These are phyloP conservation scores for Magallana nippona DNA, from an alignment of 2,888 invertebrate species.

Conservation along the genomic window DNA sequence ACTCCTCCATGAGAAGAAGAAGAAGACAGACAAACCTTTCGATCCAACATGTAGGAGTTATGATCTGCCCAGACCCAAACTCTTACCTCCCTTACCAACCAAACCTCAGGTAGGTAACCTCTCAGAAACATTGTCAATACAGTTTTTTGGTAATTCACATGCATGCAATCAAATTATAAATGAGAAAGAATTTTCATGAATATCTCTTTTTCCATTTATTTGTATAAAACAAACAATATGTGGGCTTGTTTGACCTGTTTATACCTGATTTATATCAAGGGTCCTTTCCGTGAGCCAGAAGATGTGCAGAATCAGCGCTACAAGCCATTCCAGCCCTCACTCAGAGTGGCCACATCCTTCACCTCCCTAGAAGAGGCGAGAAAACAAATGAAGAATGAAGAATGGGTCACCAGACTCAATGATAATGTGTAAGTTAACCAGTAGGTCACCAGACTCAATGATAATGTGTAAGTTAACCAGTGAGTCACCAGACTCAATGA, in stretches of 20 bases:
- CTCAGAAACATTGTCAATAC: too few relatives aligned
- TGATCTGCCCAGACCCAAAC: constrained; percentile 66
- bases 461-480: too few relatives aligned
- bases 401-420: constrained; percentile 77
- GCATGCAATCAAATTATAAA: too few relatives aligned
- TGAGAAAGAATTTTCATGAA: too few relatives aligned
- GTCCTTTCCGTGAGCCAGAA: constrained; percentile 78
- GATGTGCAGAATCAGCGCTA: constrained; percentile 78
- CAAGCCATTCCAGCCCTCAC: constrained; percentile 76
- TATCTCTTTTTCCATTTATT: too few relatives aligned
- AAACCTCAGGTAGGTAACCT: constrained; percentile 75
- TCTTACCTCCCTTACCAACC: constrained; percentile 73
- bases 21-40: constrained; percentile 62
- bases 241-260: too few relatives aligned
- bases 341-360: constrained; percentile 77
- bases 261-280: constrained; percentile 60
- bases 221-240: too few relatives aligned
- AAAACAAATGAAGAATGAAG: constrained; percentile 74
- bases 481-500: constrained; percentile 67
- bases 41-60: constrained; percentile 76
- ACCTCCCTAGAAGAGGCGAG: constrained; percentile 77
- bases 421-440: constrained; percentile 75
- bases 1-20: constrained; percentile 64
- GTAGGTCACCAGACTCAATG: neutral
- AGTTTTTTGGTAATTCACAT: too few relatives aligned